Percentiles rank a stretch among this genome's conserved stretches.
Evolutionary conservation across 1,140 invertebrate genomes (phyloP).

Genomic region (Ephestia elutella): DNA sequence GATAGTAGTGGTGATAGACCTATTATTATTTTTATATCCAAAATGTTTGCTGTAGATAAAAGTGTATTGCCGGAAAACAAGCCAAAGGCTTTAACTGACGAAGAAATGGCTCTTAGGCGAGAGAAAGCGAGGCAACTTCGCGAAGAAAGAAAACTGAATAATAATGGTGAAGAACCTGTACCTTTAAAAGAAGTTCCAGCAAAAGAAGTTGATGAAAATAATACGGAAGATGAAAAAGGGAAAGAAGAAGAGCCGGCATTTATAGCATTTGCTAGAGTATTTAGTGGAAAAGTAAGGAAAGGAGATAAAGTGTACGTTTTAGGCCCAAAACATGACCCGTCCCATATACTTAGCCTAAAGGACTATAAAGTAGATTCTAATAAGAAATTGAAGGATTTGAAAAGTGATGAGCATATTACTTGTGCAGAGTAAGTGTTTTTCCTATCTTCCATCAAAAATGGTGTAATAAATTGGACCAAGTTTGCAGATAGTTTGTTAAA

Average conservation of each 20-base stretch:
- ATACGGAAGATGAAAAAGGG: conserved; percentile 49
- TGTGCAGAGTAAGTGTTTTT: conserved; percentile 60
- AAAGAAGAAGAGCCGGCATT: conserved; percentile 80
- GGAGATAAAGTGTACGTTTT: conserved; percentile 90
- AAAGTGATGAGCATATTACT: conserved; percentile 75
- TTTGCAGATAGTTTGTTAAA: too few relatives aligned
- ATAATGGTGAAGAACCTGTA: conserved; percentile 70
- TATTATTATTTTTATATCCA: conserved; percentile 94
- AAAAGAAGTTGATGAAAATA: conserved; percentile 36
- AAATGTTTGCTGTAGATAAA: conserved; percentile 92
- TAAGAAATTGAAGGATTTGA: conserved; percentile 80
- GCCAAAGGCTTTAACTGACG: conserved; percentile 81
- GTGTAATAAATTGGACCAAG: too few relatives aligned
- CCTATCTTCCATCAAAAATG: too few relatives aligned
- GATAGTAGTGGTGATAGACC: conserved; percentile 79
- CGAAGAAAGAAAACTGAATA: conserved; percentile 72
- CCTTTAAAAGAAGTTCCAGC: conserved; percentile 56
- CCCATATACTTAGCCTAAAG: conserved; percentile 68
- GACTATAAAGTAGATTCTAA: conserved; percentile 71
- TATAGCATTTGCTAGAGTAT: conserved; percentile 95
- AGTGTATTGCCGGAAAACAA: conserved; percentile 82
- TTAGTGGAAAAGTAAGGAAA: conserved; percentile 88
- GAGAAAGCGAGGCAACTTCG: conserved; percentile 81
- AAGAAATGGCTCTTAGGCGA: conserved; percentile 83
- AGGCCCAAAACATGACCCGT: conserved; percentile 93